Percentiles rank a stretch among this genome's conserved stretches.
Conservation (phyloP, 2,113 vertebrate species). For the Ciconia boyciana region DNA sequence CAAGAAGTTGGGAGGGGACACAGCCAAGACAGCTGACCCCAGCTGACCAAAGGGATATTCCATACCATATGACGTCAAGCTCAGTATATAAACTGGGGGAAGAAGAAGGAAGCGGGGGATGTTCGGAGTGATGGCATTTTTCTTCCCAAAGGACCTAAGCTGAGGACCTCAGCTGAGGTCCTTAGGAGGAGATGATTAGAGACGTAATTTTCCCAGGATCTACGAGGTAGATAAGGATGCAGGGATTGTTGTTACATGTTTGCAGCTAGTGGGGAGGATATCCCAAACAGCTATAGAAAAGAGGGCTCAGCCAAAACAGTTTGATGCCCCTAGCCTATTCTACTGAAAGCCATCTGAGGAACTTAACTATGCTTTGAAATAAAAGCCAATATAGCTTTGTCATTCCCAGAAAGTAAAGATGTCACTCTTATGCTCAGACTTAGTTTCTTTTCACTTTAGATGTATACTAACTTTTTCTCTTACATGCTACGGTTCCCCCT, state of each 20-base stretch:
- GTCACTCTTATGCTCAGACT: not conserved
- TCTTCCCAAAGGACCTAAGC: too few relatives aligned
- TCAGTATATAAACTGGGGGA: too few relatives aligned
- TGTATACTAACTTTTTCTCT: not conserved
- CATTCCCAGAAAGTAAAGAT: not conserved
- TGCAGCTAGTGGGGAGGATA: not conserved
- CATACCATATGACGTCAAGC: too few relatives aligned
- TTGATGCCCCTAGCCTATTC: not conserved
- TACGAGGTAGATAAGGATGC: not conserved
- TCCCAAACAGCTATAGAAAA: not conserved
- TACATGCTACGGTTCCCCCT: not conserved
- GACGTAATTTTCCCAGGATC: not conserved
- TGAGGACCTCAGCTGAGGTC: not conserved
- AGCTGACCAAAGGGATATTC: too few relatives aligned
- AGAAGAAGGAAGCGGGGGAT: too few relatives aligned
- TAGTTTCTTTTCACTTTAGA: not conserved
- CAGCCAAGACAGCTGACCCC: too few relatives aligned
- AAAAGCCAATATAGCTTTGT: not conserved
- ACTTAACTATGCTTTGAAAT: not conserved
- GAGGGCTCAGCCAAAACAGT: not conserved
- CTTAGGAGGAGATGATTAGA: not conserved
- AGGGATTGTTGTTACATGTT: not conserved
- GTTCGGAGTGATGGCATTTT: too few relatives aligned
- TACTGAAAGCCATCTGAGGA: not conserved
- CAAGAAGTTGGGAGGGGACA: too few relatives aligned